A percentile compares a stretch with the other conserved stretches of the same genome.
phyloP scores from a whole-genome alignment of 2,888 invertebrate genomes.

The Baccha elongata region DNA sequence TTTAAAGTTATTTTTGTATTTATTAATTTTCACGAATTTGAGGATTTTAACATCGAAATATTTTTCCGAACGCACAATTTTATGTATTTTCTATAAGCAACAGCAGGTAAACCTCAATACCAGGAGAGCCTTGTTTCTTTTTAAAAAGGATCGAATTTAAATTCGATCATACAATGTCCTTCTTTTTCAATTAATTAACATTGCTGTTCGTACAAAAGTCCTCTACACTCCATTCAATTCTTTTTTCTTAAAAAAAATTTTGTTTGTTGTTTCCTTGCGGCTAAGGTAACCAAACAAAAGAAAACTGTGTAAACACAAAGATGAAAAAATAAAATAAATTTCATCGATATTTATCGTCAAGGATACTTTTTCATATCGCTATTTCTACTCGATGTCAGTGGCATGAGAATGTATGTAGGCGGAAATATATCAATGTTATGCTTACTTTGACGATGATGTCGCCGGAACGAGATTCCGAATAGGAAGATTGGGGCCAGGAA shows the following conservation, averaged over 20 bases:
- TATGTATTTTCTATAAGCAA: too few species aligned
- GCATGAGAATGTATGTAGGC: constrained; percentile 22
- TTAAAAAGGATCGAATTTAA: too few species aligned
- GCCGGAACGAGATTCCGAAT: background rate
- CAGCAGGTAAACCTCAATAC: too few species aligned
- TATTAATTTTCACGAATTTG: too few species aligned
- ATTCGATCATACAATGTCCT: too few species aligned
- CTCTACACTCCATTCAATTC: background rate
- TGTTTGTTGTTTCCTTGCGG: constrained; percentile 58
- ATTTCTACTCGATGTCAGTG: constrained; percentile 10
- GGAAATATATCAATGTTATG: constrained; percentile 51
- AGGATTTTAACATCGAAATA: too few species aligned
- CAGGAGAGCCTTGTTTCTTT: too few species aligned
- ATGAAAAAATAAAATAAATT: constrained; percentile 54
- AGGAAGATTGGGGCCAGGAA: constrained; percentile 15
- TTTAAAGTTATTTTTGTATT: too few species aligned
- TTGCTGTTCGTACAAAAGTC: constrained; percentile 36
- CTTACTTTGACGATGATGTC: constrained; percentile 40
- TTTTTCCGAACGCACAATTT: too few species aligned
- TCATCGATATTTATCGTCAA: constrained; percentile 65
- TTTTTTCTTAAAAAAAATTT: constrained; percentile 1
- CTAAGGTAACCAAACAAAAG: constrained; percentile 45
- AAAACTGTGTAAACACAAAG: constrained; percentile 36
- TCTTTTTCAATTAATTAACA: constrained; percentile 60
- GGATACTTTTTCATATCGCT: constrained; percentile 21